Evolutionary conservation across 2,888 invertebrate genomes (phyloP), one percentile per base, ranked within the genome.

Genomic region (Torymus aiolomorphi): DNA sequence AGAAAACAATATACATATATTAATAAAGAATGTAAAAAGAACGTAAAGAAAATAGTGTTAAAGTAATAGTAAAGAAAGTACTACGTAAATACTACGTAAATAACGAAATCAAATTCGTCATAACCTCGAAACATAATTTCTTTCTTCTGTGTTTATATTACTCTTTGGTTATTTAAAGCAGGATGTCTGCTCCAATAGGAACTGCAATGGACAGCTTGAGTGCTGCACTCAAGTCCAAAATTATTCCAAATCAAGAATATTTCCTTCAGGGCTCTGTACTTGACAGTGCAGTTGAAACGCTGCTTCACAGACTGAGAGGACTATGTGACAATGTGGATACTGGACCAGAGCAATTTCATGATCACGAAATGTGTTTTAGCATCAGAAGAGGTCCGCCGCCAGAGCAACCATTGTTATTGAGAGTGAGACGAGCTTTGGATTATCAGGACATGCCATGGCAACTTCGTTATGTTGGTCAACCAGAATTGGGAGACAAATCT

Each of bases 191-290:
- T 18, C 92, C 93, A 20, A 91, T 92, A 82, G 93, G 93, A 57
- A 94, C 94, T 69, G 95, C 95, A 1, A 94, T 95, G 85, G 96
- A 96, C 85, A 95, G 94, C 62, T 91, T 97, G 81, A 93, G 94
- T 42, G 94, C 95, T 84, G 97, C 97, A 3, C 87, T 96, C 49
- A 95, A 95, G 87, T 95, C 95, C 56, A 96, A 96, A 85, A 97
- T 97, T 73, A 95, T 97, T 71, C 97, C 97, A 0, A 97, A 97
- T 88, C 97, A 98, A 88, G 98, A 98, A 91, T 98, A 97, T 88
- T 92, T 98, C 73, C 91, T 98, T 3, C 96, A 98, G 92, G 98
- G 98, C 3, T 98, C 98, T 16, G 97, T 98, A 24, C 91, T 98
- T 78, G 98, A 98, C 89, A 95, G 95, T 16, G 96, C 97, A 51